A percentile compares a stretch with the other conserved stretches of the same genome.
These are phyloP conservation scores for Palaemon carinicauda DNA, from an alignment of 1,140 invertebrate genomes.

Conservation along the genomic window DNA sequence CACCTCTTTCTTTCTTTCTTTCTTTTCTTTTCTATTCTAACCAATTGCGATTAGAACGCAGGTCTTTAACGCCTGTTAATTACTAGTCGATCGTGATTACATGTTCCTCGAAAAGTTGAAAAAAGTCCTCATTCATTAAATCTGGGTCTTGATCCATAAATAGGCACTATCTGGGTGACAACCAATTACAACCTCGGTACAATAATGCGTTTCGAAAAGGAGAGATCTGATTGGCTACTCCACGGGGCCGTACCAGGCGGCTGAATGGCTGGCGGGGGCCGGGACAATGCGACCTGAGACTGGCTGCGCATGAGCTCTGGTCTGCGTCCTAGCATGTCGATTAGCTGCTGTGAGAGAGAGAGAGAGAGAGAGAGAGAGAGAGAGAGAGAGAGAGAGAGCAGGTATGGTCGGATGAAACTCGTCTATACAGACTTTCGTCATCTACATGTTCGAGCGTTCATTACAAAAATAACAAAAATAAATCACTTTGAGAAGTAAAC, in stretches of 20 bases:
- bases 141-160: conserved; percentile 33
- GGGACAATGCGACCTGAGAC: conserved; percentile 35
- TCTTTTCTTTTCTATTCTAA: conserved; percentile 3
- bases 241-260: conserved; percentile 47
- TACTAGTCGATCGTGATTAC: background rate
- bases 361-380: background rate
- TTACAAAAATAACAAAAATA: no score
- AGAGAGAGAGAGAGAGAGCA: background rate
- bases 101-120: background rate
- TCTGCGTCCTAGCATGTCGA: conserved; percentile 44
- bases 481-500: no score
- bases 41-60: conserved; percentile 39
- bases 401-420: background rate
- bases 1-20: background rate
- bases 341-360: conserved; percentile 11
- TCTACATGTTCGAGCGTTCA: no score
- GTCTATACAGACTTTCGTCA: no score
- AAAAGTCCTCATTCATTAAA: conserved; percentile 47
- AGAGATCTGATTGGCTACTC: conserved; percentile 56
- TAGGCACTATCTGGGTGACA: conserved; percentile 15
- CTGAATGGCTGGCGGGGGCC: conserved; percentile 42
- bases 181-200: conserved; percentile 53
- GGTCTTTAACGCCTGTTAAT: background rate
- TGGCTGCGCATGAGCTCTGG: conserved; percentile 6
- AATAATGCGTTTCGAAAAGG: conserved; percentile 45